These are phyloP conservation scores for Caenorhabditis panamensis DNA, from an alignment of 2,888 invertebrate genomes.

Conservation along the genomic window DNA sequence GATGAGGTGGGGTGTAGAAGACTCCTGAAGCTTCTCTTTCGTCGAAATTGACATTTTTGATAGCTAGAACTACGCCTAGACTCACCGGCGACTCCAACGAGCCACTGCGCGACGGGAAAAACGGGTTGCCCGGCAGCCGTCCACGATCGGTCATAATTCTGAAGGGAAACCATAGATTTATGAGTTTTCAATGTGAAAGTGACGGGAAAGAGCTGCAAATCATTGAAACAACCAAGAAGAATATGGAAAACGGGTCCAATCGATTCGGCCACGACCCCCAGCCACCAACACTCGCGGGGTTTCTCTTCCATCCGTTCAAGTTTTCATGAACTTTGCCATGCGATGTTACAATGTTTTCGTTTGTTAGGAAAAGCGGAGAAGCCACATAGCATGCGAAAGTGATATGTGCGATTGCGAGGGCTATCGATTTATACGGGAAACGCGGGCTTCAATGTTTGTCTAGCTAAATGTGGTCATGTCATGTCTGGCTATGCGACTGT, in stretches of 20 bases:
- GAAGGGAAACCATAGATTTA: not conserved
- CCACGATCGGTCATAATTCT: constrained; percentile 7
- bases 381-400: too few relatives aligned
- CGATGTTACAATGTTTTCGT: too few relatives aligned
- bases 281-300: too few relatives aligned
- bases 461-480: too few relatives aligned
- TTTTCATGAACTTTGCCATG: too few relatives aligned
- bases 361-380: too few relatives aligned
- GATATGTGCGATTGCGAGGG: too few relatives aligned
- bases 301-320: too few relatives aligned
- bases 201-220: too few relatives aligned
- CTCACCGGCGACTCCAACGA: constrained; percentile 30
- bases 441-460: constrained; percentile 26
- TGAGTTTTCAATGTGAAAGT: not conserved
- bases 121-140: constrained; percentile 48
- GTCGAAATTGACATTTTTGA: not conserved
- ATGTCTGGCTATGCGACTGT: not conserved
- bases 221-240: too few relatives aligned
- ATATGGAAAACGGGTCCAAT: not conserved
- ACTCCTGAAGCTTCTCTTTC: constrained; percentile 34
- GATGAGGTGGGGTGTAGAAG: constrained; percentile 60
- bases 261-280: not conserved
- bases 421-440: constrained; percentile 2
- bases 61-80: too few relatives aligned
- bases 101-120: constrained; percentile 49